Evolutionary conservation across 2,888 invertebrate genomes (phyloP).

Genomic region (Euplexia lucipara): DNA sequence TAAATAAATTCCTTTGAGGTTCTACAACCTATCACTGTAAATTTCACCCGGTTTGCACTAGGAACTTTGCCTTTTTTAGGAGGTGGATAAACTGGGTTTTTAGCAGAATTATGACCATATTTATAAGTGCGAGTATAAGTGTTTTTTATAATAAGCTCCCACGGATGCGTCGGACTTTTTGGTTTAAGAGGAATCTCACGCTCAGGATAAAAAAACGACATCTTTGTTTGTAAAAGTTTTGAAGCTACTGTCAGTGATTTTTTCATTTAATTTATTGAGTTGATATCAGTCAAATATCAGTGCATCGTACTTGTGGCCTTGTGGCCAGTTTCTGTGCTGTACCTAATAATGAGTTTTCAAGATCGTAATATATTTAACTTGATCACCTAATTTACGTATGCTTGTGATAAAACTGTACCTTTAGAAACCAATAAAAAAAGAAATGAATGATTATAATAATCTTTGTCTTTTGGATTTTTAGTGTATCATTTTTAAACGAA

Average conservation of each 20-base stretch:
- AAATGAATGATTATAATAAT: too few species aligned
- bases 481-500: too few species aligned
- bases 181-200: slow-evolving; percentile 62
- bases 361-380: too few species aligned
- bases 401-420: too few species aligned
- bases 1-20: slow-evolving; percentile 82
- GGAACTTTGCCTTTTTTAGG: slow-evolving; percentile 64
- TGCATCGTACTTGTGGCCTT: too few species aligned
- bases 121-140: slow-evolving; percentile 70
- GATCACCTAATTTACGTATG: too few species aligned
- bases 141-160: slow-evolving; percentile 78
- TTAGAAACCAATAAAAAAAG: too few species aligned
- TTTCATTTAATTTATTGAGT: not conserved
- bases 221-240: slow-evolving; percentile 33
- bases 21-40: slow-evolving; percentile 82
- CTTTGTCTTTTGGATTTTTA: too few species aligned
- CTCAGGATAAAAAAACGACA: slow-evolving; percentile 69
- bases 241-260: slow-evolving; percentile 1
- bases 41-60: slow-evolving; percentile 67
- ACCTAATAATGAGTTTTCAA: too few species aligned
- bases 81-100: slow-evolving; percentile 80
- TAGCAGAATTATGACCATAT: slow-evolving; percentile 81
- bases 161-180: slow-evolving; percentile 74
- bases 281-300: slow-evolving; percentile 14
- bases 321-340: too few species aligned